A percentile compares a stretch with the other conserved stretches of the same genome.
These are phyloP conservation scores for Xiphorhynchus erythropygius DNA, from an alignment of 2,797 vertebrate species.

Conservation along the genomic window DNA sequence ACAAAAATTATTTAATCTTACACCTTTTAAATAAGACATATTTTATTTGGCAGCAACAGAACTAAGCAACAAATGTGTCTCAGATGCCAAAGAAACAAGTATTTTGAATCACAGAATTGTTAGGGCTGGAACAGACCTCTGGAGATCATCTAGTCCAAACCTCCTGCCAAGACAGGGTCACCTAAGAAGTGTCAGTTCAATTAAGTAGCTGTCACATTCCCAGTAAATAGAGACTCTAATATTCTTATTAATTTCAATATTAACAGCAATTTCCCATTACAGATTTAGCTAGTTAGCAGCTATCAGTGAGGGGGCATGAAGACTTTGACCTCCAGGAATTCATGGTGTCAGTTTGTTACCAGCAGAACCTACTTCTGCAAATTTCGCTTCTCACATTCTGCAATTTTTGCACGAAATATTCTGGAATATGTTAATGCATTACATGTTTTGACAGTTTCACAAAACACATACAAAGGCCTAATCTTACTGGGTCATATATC, in stretches of 20 bases:
- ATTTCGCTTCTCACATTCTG: not conserved
- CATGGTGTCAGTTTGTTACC: not conserved
- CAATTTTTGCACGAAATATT: not conserved
- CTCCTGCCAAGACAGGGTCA: not conserved
- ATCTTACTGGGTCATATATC: fast-evolving
- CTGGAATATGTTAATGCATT: not conserved
- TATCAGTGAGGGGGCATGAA: not conserved
- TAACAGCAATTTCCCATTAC: not conserved
- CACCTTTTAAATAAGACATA: not conserved
- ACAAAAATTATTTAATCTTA: slow-evolving; percentile 33
- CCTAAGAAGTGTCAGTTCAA: not conserved
- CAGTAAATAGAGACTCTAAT: slow-evolving; percentile 20
- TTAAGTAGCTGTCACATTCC: slow-evolving; percentile 16
- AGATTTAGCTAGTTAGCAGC: not conserved
- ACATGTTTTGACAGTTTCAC: not conserved
- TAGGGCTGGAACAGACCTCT: not conserved
- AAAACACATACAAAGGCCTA: not conserved
- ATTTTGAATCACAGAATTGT: not conserved
- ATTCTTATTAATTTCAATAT: not conserved
- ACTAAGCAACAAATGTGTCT: slow-evolving; percentile 22
- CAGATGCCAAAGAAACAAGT: not conserved
- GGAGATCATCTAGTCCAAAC: not conserved
- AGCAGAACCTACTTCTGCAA: not conserved
- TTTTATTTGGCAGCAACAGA: slow-evolving; percentile 48
- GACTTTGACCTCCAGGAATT: not conserved